Conservation (phyloP, 2,113 vertebrate genomes). For the Nothobranchius kuhntae region DNA sequence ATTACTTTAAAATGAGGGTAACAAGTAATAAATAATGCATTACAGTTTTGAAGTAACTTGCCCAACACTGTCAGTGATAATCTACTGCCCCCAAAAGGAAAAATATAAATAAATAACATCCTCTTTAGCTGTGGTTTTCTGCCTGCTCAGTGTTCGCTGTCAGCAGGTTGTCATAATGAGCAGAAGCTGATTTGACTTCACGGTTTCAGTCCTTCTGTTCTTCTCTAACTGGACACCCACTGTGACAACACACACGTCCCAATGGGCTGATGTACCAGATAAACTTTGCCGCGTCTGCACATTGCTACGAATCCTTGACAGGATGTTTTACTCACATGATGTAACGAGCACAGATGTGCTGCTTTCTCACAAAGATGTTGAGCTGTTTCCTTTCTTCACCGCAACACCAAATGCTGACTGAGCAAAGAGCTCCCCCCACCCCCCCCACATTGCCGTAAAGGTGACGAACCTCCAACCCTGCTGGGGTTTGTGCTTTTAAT, state of each 20-base stretch:
- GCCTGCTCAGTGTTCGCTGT: slow-evolving; percentile 9
- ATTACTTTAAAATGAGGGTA: no score
- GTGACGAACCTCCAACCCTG: neutral
- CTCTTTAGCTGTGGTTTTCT: neutral
- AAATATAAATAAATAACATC: neutral
- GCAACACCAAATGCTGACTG: slow-evolving; percentile 7
- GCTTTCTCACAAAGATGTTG: slow-evolving; percentile 32
- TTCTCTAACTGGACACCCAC: slow-evolving; percentile 29
- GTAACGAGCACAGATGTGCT: slow-evolving; percentile 47
- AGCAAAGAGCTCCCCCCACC: neutral
- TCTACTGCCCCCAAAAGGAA: neutral
- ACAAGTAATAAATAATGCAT: no score
- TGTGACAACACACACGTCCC: slow-evolving; percentile 33
- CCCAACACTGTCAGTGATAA: neutral
- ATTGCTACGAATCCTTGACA: slow-evolving; percentile 42
- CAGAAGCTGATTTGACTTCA: slow-evolving; percentile 14
- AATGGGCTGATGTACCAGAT: slow-evolving; percentile 34
- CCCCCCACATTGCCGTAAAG: neutral
- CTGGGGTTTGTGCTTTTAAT: neutral
- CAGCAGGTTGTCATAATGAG: slow-evolving; percentile 4
- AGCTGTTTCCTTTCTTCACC: slow-evolving; percentile 1
- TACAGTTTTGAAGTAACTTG: no score
- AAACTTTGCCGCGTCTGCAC: slow-evolving; percentile 51
- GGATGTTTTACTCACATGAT: slow-evolving; percentile 46
- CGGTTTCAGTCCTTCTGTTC: slow-evolving; percentile 13